phyloP scores from a whole-genome alignment of 1,140 invertebrate species.

The Leptinotarsa texana region DNA sequence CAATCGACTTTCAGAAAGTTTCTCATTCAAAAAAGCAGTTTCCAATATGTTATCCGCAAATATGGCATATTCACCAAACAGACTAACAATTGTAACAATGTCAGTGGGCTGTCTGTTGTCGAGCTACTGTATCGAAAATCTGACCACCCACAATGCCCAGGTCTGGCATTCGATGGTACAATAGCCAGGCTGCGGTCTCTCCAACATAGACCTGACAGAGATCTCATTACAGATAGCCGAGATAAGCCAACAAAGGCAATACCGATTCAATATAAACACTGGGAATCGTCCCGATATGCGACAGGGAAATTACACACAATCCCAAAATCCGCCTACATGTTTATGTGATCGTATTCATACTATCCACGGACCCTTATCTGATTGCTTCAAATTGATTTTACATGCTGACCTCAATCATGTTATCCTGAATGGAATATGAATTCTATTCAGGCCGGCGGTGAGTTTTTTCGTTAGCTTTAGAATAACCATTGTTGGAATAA shows the following conservation, averaged over 20 bases:
- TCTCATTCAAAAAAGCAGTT: no score
- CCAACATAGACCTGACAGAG: constrained; percentile 48
- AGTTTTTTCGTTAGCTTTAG: neutral
- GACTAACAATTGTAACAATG: neutral
- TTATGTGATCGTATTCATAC: constrained; percentile 44
- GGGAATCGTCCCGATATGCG: constrained; percentile 48
- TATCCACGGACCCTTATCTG: constrained; percentile 43
- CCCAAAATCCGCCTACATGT: constrained; percentile 53
- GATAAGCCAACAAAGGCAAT: constrained; percentile 54
- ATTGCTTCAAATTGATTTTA: constrained; percentile 50
- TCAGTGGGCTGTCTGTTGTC: constrained; percentile 26
- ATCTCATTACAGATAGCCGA: constrained; percentile 54
- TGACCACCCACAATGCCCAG: constrained; percentile 40
- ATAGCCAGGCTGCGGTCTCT: constrained; percentile 39
- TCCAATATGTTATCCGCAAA: no score
- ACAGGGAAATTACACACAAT: constrained; percentile 53
- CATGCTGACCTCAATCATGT: constrained; percentile 50
- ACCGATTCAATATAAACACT: constrained; percentile 54
- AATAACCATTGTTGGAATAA: neutral
- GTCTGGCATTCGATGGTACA: constrained; percentile 20
- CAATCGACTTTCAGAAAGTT: no score
- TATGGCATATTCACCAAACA: neutral
- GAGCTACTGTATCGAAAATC: constrained; percentile 27
- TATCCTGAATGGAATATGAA: constrained; percentile 25
- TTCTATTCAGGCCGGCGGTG: neutral